phyloP scores from a whole-genome alignment of 1,140 invertebrate species.

The Brachionus koreanus region DNA sequence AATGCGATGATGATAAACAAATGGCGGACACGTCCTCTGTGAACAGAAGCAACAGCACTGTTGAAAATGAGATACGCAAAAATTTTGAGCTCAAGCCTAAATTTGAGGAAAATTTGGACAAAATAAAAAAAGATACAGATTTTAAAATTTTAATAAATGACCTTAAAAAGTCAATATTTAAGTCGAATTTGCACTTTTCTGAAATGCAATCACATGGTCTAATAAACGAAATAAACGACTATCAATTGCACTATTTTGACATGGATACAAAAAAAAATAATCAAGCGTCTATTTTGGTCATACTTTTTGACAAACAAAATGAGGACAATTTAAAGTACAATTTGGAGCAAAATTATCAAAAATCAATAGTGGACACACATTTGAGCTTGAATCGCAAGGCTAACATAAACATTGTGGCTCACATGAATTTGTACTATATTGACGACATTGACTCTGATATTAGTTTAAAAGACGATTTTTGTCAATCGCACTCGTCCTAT shows the following conservation, averaged over 20 bases:
- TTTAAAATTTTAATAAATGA: neutral
- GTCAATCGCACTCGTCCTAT: neutral
- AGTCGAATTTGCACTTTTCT: neutral
- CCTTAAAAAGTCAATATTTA: conserved; percentile 21
- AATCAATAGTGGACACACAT: conserved; percentile 13
- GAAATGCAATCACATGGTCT: neutral
- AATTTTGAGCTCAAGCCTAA: conserved; percentile 41
- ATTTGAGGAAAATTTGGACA: neutral
- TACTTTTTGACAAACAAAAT: conserved; percentile 41
- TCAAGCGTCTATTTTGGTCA: neutral
- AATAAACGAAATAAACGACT: conserved; percentile 39
- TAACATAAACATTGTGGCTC: conserved; percentile 23
- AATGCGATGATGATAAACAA: neutral
- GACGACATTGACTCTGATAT: conserved; percentile 17
- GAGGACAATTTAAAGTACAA: conserved; percentile 29
- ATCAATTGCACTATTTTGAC: conserved; percentile 43
- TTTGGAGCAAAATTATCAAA: conserved; percentile 30
- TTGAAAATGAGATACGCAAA: conserved; percentile 37
- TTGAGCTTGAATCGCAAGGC: neutral
- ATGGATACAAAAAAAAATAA: neutral
- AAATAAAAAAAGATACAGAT: neutral
- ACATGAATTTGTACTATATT: conserved; percentile 35
- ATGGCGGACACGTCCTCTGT: neutral
- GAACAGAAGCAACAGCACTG: neutral
- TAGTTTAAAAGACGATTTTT: neutral